Base-by-base conservation (phyloP, 2,113 vertebrate species). In the Euleptes europaea region DNA sequence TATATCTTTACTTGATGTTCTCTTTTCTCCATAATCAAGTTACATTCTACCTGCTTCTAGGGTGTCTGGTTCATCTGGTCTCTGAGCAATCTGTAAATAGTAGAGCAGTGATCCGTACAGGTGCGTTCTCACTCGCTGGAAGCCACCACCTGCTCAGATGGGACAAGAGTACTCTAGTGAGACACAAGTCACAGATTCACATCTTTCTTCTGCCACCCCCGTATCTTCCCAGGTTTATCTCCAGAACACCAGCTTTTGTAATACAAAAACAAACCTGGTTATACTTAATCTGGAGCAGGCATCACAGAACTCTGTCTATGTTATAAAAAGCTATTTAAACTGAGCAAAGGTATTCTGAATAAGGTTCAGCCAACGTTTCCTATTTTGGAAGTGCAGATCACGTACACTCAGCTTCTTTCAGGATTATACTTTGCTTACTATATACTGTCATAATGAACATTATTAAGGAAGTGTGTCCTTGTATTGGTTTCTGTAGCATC, bases 61-160 rank as follows among this genome's bases (percentile, higher is more conserved):
- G 47, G 98, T 99, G 84, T 99, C 98, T 9, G 99, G 98, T 85
- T 99, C 98, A 84, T 99, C 99, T 6, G 99, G 99, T 92, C 98
- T 98, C 95, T 99, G 99, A 12, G 98, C 97, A 14, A 99, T 99
- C 94, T 99, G 98, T 71, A 99, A 94, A 89, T 99, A 99, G 92
- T 99, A 99, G 54, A 99, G 97, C 86, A 99, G 92, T 60, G 99
- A 97, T 82, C 99, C 99, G 33, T 99, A 99, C 74, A 99, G 93
- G 84, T 99, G 98, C 0, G 98, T 98, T 81, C 98, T 97, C 77
- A 99, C 97, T 84, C 98, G 97, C 90, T 99, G 99, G 93, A 99
- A 98, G 31, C 98, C 98, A 7, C 99, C 99, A 89, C 99, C 99
- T 99, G 85, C 88, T 69, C 75, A 85, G 10, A 63, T 1, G 84